These are phyloP conservation scores for Eretmochelys imbricata DNA, from an alignment of 2,113 vertebrate species.

Conservation along the genomic window DNA sequence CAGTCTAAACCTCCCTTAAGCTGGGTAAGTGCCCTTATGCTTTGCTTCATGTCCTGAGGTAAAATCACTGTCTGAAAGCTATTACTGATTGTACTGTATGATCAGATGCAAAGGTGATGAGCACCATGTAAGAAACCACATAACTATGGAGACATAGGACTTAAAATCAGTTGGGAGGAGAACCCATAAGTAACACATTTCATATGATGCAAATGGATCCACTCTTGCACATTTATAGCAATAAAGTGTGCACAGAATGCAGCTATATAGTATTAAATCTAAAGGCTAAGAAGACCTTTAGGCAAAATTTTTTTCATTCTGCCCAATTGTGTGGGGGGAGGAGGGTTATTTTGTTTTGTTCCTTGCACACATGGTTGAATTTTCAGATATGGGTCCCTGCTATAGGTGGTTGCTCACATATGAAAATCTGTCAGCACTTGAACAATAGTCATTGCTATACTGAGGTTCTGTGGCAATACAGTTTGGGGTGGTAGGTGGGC, in stretches of 20 bases:
- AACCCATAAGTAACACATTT: background rate
- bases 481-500: background rate
- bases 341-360: background rate
- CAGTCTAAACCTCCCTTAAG: no score
- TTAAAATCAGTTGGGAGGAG: background rate
- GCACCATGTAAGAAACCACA: background rate
- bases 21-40: background rate
- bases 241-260: background rate
- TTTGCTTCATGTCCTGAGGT: background rate
- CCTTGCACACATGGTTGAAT: background rate
- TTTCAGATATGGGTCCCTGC: background rate
- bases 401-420: rapidly evolving
- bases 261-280: background rate
- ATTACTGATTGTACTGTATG: background rate
- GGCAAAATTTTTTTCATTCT: background rate
- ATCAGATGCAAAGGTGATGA: background rate
- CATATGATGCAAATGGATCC: background rate
- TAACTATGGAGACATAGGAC: background rate
- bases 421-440: background rate
- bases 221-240: background rate
- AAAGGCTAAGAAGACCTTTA: background rate
- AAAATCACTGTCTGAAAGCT: background rate
- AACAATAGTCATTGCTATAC: background rate
- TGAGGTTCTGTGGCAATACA: background rate
- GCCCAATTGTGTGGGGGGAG: background rate